A percentile compares a stretch with the other conserved stretches of the same genome.
Evolutionary conservation across 1,140 invertebrate genomes (phyloP).

Genomic region (Tetraneura akinire): DNA sequence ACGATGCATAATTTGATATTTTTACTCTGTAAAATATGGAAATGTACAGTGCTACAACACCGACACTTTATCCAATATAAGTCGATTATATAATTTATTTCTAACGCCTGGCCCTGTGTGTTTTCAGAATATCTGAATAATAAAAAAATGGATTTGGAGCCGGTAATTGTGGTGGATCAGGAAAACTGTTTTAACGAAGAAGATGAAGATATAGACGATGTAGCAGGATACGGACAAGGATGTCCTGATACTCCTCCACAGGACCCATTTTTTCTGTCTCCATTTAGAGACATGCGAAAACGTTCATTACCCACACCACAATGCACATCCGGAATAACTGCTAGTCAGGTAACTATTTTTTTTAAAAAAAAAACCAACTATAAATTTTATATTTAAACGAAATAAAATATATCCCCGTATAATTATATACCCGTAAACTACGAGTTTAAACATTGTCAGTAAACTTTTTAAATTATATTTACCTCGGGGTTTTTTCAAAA

Average conservation of each 20-base stretch:
- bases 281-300: constrained; percentile 75
- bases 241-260: constrained; percentile 63
- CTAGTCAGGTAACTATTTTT: constrained; percentile 67
- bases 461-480: too few species aligned
- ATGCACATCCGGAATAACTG: constrained; percentile 79
- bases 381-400: too few species aligned
- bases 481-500: too few species aligned
- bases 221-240: constrained; percentile 58
- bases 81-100: background rate
- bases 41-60: too few species aligned
- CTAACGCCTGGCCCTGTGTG: background rate
- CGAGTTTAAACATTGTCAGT: too few species aligned
- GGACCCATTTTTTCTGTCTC: constrained; percentile 77
- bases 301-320: constrained; percentile 79
- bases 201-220: constrained; percentile 67
- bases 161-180: constrained; percentile 79
- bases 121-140: background rate
- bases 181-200: constrained; percentile 59
- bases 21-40: too few species aligned
- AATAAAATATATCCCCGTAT: too few species aligned
- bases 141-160: constrained; percentile 60
- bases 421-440: too few species aligned
- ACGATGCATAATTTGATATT: too few species aligned
- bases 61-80: background rate
- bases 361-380: background rate